A percentile compares a stretch with the other conserved stretches of the same genome.
Evolutionary conservation across 2,113 vertebrate species (phyloP).

Genomic region (Cisticola juncidis): DNA sequence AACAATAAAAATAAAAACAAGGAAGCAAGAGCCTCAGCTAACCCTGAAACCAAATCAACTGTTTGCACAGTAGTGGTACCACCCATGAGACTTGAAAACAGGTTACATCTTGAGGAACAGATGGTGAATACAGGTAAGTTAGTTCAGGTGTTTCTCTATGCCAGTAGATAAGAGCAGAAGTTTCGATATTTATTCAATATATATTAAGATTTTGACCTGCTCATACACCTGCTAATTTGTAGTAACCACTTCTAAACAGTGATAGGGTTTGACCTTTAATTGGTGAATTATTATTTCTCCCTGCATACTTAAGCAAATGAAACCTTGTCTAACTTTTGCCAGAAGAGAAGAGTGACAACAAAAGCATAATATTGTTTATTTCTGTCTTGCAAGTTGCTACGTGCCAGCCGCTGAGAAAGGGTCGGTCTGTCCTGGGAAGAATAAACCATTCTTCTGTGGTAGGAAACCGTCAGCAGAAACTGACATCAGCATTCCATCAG

Average conservation of each 20-base stretch:
- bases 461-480: constrained; percentile 88
- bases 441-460: constrained; percentile 78
- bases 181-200: neutral
- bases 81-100: constrained; percentile 85
- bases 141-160: neutral
- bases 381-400: constrained; percentile 72
- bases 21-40: constrained; percentile 70
- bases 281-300: neutral
- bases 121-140: constrained; percentile 81
- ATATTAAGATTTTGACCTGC: neutral
- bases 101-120: constrained; percentile 75
- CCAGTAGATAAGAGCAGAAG: neutral
- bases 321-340: neutral
- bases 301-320: neutral
- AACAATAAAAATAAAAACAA: constrained; percentile 84
- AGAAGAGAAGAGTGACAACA: neutral
- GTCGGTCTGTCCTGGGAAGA: constrained; percentile 81
- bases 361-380: neutral
- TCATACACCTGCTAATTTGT: neutral
- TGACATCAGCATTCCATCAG: constrained; percentile 89
- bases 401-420: constrained; percentile 83
- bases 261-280: neutral
- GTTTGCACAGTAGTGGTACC: constrained; percentile 91
- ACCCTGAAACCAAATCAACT: constrained; percentile 82
- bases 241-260: neutral